Base-by-base conservation (phyloP, 2,888 invertebrate species). In the Branchinecta sandiegonensis region DNA sequence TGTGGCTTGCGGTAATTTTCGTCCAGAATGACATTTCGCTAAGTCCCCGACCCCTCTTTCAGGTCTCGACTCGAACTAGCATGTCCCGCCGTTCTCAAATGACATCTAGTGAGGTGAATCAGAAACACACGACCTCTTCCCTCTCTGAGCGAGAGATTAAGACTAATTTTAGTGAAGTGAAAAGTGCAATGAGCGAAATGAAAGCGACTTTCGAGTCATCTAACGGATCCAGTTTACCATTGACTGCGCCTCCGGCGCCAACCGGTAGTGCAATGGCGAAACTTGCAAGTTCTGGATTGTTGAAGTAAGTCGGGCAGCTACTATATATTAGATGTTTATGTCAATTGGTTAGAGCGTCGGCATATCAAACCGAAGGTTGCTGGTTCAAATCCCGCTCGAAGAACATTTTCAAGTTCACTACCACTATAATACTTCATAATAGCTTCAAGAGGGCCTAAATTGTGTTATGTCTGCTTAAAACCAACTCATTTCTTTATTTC, bases 111-210 rank as follows among this genome's bases (percentile, higher is more conserved):
- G 56, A 56, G 17, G 14, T 56, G n/a, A 56, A 56, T 56, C 56
- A 56, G 56, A 56, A 56, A 56, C 56, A 56, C 17, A 48, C 56
- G 23, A 48, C 65, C 63, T 56, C 66, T 46, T 37, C 64, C 13
- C 65, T 65, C 56, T 46, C 56, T 13, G 56, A 66, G 11, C 72
- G 72, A 68, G 73, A 73, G 64, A 66, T 74, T 14, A 89, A 89
- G 80, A 87, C 87, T 72, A 88, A 89, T 78, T 81, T 88, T 66
- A 83, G 84, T 71, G 87, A 88, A 76, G 82, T 91, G 72, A 86
- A 90, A 78, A 88, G 87, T 77, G 88, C 89, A 76, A 88, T 91
- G 78, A 87, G 88, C 71, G 90, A 90, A 81, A 90, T 91, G 85
- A 90, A 89, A 46, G 64, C 69, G 80, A 89, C 56, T 17, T 56